Evolutionary conservation across 2,888 invertebrate species (phyloP), one percentile per base, ranked within the genome.

Genomic region (Prosapia bicincta): DNA sequence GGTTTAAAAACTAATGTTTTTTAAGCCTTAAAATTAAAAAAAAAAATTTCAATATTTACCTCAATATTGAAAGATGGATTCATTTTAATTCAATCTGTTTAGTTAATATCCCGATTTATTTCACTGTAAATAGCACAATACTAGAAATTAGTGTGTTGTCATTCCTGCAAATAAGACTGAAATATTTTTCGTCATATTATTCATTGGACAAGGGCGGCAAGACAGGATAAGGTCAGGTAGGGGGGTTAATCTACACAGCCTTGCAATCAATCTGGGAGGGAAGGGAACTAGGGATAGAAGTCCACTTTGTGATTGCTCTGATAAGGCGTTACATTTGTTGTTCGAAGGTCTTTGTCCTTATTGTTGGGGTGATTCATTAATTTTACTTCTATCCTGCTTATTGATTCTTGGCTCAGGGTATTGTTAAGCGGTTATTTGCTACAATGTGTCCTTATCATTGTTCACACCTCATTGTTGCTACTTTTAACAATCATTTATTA

Each of bases 261-360:
- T 25, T 25, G 20, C 66, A 66, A 66, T 66, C 66, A 66, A 66
- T 66, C 66, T 66, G 9, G 10, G 3, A 1, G 67, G 13, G 26
- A 26, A 7, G 10, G 9, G 38, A 15, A 15, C 10, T 6, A 7
- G 10, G 15, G 13, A 38, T 38, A 20, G 1, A 6, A 54, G 54
- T 54, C 54, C 54, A 54, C 54, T 54, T 54, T 54, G 54, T 54
- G 67, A 67, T 67, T 67, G 67, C 67, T 13, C 15, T 15, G 67
- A 67, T 67, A 67, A 67, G 67, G n/a, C 24, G 25, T 26, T 67
- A 25, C 67, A 67, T 67, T 67, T 67, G 26, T 67, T 67, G 67
- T 67, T 2, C 13, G 1, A 13, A 2, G 25, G 67, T 26, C 67
- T 67, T 67, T 67, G 67, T 67, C 25, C 67, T 67, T 1, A 2